Evolutionary conservation across 2,797 vertebrate species (phyloP), one percentile per base, ranked within the genome.

Genomic region (Tenualosa ilisha): DNA sequence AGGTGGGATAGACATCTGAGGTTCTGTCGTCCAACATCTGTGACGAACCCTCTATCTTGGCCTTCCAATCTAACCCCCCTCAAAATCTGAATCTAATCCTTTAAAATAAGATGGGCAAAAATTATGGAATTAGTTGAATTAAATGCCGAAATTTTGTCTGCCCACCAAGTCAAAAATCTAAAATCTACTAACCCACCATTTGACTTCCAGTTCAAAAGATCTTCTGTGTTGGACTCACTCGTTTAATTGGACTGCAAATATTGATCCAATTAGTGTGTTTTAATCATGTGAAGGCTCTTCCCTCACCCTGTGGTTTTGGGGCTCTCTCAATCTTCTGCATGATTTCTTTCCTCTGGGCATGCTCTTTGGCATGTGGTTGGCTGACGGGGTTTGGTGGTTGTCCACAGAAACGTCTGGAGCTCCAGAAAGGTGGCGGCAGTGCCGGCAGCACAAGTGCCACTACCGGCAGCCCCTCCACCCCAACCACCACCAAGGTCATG

Each of bases 391-490:
- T 37, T 15, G 26, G 13, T 37, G 72, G 4, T 79, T 51, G n/a
- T 59, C 43, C n/a, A 54, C 54, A 99, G 98, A 99, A 99, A 89
- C 97, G 98, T 1, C 90, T 97, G 90, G 98, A 99, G 13, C 96
- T 96, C 72, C 97, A 98, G 93, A 99, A 99, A 88, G 94, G 96
- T 37, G 91, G 94, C 26, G 49, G 89, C 24, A 86, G 94, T n/a
- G 88, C 93, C 24, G 46, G 89, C 24, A 86, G 94, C 24, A 88
- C 93, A 0, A 92, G 93, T 68, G 94, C 96, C 9, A 91, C 96
- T 15, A 83, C 95, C 11, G 96, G 92, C 87, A 96, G 91, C 89
- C 93, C 96, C 0, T 79, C 92, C 49, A 93, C 94, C 2, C 93
- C 95, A 82, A 93, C 95, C 0, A 96, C 97, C 0, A 97, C 97